These are phyloP conservation scores for Saturnia japonica DNA, from an alignment of 2,888 invertebrate genomes.

Conservation along the genomic window DNA sequence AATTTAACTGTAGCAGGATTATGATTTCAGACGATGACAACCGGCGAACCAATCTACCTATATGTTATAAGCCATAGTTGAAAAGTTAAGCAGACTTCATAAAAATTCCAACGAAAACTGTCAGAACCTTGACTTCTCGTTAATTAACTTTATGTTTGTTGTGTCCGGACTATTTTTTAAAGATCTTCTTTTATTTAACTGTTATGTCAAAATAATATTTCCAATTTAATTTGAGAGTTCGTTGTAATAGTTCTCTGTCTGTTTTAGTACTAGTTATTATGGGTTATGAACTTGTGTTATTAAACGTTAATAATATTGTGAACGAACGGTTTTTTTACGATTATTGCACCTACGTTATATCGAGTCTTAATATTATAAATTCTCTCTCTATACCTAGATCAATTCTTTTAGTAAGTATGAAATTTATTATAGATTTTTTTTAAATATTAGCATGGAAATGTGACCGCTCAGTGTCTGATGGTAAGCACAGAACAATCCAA, in stretches of 20 bases:
- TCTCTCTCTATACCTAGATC: too few species aligned
- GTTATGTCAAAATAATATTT: conserved; percentile 16
- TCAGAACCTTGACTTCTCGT: conserved; percentile 20
- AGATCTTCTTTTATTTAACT: conserved; percentile 13
- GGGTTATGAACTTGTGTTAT: neutral
- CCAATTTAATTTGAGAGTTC: conserved; percentile 12
- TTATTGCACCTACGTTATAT: too few species aligned
- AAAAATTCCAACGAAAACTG: conserved; percentile 19
- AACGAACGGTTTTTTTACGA: too few species aligned
- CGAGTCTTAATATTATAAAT: too few species aligned
- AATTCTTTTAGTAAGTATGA: too few species aligned
- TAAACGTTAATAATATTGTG: neutral
- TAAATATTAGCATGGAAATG: too few species aligned
- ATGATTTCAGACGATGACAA: conserved; percentile 4
- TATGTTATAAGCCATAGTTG: conserved; percentile 11
- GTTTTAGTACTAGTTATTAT: neutral
- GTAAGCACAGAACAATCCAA: too few species aligned
- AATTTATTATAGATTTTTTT: too few species aligned
- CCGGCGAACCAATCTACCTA: conserved; percentile 7
- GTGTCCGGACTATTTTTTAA: conserved; percentile 16
- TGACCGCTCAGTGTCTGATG: too few species aligned
- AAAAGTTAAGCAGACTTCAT: conserved; percentile 20
- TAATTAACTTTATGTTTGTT: conserved; percentile 22
- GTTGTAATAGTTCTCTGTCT: neutral
- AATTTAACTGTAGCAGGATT: neutral